Percentiles rank a stretch among this genome's conserved stretches.
Evolutionary conservation across 2,113 vertebrate genomes (phyloP).

Genomic region (Chiloscyllium plagiosum): DNA sequence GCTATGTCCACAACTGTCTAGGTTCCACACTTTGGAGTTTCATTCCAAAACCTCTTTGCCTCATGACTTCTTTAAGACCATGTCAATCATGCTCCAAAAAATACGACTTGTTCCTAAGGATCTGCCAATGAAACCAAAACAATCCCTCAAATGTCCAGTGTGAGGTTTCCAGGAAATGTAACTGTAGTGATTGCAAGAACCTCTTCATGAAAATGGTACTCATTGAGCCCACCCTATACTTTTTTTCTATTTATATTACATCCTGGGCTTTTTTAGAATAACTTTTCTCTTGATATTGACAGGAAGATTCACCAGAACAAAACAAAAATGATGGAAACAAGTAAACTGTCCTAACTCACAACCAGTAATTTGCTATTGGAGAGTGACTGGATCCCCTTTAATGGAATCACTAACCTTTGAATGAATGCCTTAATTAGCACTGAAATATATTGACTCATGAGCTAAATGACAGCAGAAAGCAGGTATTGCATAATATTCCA

Average conservation of each 20-base stretch:
- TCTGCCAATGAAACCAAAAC: background rate
- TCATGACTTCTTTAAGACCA: background rate
- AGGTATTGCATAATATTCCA: background rate
- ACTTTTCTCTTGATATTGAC: background rate
- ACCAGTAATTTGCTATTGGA: background rate
- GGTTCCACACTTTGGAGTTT: background rate
- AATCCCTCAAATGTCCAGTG: background rate
- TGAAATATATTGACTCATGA: background rate
- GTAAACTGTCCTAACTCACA: background rate
- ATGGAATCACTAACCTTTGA: background rate
- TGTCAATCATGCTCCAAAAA: slow-evolving; percentile 30
- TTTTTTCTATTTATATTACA: background rate
- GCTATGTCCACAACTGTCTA: background rate
- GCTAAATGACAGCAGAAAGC: background rate
- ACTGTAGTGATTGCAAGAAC: background rate
- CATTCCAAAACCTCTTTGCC: background rate
- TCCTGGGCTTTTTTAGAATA: background rate
- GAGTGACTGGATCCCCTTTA: background rate
- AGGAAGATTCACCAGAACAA: background rate
- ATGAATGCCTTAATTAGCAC: background rate
- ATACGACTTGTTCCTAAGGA: background rate
- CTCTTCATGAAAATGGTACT: background rate
- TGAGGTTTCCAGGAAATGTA: background rate
- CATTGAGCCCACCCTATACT: background rate
- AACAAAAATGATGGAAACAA: background rate